Conservation (phyloP, 2,797 vertebrate species). For the Tiaroga cobitis region DNA sequence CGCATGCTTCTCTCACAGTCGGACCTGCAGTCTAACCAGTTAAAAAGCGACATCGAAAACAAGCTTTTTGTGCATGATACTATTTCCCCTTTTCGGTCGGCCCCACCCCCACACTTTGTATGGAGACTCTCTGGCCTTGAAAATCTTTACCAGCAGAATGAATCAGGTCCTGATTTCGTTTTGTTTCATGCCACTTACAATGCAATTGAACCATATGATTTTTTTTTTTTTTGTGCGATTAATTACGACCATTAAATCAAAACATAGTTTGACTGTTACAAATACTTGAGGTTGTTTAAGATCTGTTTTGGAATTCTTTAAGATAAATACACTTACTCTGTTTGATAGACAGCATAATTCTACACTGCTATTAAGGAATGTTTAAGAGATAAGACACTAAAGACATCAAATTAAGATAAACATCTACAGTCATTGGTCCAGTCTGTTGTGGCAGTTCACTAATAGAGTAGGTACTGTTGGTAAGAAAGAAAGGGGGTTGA, state of each 20-base stretch:
- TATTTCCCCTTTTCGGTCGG: constrained; percentile 57
- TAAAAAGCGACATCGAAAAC: constrained; percentile 79
- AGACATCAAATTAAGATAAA: constrained; percentile 69
- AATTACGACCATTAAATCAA: constrained; percentile 5
- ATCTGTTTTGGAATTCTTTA: constrained; percentile 48
- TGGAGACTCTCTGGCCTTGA: constrained; percentile 39
- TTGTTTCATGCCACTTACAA: not conserved
- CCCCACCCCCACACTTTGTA: constrained; percentile 44
- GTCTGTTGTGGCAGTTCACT: constrained; percentile 81
- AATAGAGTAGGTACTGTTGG: constrained; percentile 66
- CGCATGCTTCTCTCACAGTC: constrained; percentile 64
- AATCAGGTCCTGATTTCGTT: not conserved
- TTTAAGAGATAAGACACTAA: constrained; percentile 89
- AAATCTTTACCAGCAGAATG: constrained; percentile 28
- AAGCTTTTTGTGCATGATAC: constrained; percentile 72
- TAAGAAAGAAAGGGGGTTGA: constrained; percentile 44
- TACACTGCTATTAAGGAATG: constrained; percentile 86
- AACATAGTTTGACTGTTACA: constrained; percentile 3
- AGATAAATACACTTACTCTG: constrained; percentile 72
- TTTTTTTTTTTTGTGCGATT: constrained; percentile 2
- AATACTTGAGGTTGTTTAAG: constrained; percentile 27
- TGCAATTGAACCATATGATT: not conserved
- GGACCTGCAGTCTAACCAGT: constrained; percentile 54
- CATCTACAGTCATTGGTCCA: constrained; percentile 84
- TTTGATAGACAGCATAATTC: constrained; percentile 79